Conservation (phyloP, 1,140 invertebrate genomes). For the Magallana gigas region DNA sequence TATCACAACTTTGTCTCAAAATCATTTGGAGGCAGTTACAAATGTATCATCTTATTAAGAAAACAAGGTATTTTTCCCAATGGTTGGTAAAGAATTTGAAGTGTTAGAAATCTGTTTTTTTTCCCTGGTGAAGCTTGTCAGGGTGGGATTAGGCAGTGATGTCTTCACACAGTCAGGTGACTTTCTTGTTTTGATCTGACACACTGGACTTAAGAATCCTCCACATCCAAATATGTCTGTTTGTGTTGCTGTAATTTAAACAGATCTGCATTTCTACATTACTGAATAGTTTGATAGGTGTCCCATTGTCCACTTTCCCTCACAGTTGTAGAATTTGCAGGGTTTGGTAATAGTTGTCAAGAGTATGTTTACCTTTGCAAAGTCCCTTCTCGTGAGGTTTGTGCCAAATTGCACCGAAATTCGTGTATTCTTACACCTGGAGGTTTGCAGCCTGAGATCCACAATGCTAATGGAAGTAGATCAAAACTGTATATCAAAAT, state of each 20-base stretch:
- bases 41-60: no score
- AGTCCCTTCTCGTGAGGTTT: slow-evolving; percentile 25
- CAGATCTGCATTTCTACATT: background rate
- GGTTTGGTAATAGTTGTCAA: slow-evolving; percentile 28
- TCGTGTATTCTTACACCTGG: slow-evolving; percentile 4
- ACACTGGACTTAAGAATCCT: background rate
- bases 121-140: background rate
- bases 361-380: slow-evolving; percentile 5
- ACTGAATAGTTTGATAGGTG: slow-evolving; percentile 10
- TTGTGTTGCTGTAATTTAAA: background rate
- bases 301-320: background rate
- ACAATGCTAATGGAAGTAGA: slow-evolving; percentile 22
- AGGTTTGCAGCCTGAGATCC: slow-evolving; percentile 4
- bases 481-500: background rate
- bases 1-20: no score
- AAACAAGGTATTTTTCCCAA: no score
- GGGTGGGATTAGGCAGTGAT: background rate
- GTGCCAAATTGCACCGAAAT: slow-evolving; percentile 12
- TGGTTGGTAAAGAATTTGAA: no score
- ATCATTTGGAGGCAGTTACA: no score
- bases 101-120: background rate
- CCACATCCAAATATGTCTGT: background rate
- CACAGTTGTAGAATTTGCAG: slow-evolving; percentile 20
- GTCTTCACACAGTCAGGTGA: background rate
- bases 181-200: slow-evolving; percentile 1